Evolutionary conservation across 1,140 invertebrate genomes (phyloP).

Genomic region (Leptopilina boulardi): DNA sequence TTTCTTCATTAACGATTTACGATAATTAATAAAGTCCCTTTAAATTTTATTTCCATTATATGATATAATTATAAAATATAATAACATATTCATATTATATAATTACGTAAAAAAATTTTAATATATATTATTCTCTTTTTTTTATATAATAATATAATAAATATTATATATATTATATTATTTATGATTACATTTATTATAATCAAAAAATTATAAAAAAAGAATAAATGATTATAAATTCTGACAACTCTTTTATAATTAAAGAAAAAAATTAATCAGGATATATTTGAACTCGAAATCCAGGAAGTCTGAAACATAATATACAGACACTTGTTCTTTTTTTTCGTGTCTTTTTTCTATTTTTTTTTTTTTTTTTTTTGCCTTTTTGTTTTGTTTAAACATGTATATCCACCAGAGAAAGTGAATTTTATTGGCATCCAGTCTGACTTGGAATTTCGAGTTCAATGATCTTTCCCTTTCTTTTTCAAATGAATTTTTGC

Average conservation of each 20-base stretch:
- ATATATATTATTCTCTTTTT: no score
- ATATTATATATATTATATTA: no score
- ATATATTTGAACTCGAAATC: not conserved
- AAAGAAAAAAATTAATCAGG: not conserved
- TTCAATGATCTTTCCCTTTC: constrained; percentile 59
- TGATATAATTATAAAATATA: no score
- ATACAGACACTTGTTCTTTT: not conserved
- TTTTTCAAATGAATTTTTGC: constrained; percentile 39
- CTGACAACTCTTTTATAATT: not conserved
- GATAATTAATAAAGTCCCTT: no score
- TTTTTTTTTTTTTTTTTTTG: no score
- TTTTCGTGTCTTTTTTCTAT: not conserved
- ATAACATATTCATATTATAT: no score
- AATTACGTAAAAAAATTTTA: no score
- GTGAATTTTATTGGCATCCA: constrained; percentile 47
- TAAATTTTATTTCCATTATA: no score
- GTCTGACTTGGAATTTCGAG: constrained; percentile 43
- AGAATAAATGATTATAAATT: not conserved
- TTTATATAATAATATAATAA: no score
- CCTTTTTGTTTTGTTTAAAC: not conserved
- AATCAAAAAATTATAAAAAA: not conserved
- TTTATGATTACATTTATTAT: no score
- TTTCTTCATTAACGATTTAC: no score
- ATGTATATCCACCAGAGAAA: constrained; percentile 54
- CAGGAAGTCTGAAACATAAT: not conserved